A percentile compares a stretch with the other conserved stretches of the same genome.
These are phyloP conservation scores for Cheilosia grossa DNA, from an alignment of 2,888 invertebrate genomes.

Conservation along the genomic window DNA sequence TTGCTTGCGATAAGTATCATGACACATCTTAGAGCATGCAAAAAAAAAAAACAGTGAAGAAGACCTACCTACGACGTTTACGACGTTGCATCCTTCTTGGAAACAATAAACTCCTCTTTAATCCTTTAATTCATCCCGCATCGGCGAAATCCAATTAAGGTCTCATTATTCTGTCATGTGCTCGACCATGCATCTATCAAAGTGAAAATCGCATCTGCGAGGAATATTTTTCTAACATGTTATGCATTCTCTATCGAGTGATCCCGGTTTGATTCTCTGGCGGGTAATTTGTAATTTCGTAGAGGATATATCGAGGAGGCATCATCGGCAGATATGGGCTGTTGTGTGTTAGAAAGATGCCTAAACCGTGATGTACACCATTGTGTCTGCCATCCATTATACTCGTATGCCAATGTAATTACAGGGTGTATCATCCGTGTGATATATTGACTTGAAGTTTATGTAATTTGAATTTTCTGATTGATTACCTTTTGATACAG, in stretches of 20 bases:
- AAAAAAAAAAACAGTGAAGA: neutral
- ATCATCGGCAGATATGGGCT: slow-evolving; percentile 48
- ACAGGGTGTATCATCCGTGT: slow-evolving; percentile 69
- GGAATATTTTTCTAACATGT: slow-evolving; percentile 65
- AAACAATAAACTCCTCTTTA: slow-evolving; percentile 35
- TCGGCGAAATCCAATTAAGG: slow-evolving; percentile 76
- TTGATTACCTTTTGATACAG: slow-evolving; percentile 72
- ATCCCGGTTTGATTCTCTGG: slow-evolving; percentile 24
- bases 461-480: slow-evolving; percentile 73
- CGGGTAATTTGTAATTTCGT: slow-evolving; percentile 47
- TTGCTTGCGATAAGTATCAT: too few species aligned
- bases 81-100: slow-evolving; percentile 47
- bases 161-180: slow-evolving; percentile 77
- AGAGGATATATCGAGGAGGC: slow-evolving; percentile 28
- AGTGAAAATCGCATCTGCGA: slow-evolving; percentile 48
- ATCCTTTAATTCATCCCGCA: slow-evolving; percentile 54
- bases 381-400: slow-evolving; percentile 63
- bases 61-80: slow-evolving; percentile 14
- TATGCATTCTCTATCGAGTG: slow-evolving; percentile 41
- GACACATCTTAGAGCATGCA: neutral
- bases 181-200: slow-evolving; percentile 76
- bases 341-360: slow-evolving; percentile 51
- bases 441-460: slow-evolving; percentile 74
- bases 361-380: slow-evolving; percentile 39
- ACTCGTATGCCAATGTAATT: slow-evolving; percentile 58